Base-by-base conservation (phyloP, 2,797 vertebrate species). In the Megalops cyprinoides region DNA sequence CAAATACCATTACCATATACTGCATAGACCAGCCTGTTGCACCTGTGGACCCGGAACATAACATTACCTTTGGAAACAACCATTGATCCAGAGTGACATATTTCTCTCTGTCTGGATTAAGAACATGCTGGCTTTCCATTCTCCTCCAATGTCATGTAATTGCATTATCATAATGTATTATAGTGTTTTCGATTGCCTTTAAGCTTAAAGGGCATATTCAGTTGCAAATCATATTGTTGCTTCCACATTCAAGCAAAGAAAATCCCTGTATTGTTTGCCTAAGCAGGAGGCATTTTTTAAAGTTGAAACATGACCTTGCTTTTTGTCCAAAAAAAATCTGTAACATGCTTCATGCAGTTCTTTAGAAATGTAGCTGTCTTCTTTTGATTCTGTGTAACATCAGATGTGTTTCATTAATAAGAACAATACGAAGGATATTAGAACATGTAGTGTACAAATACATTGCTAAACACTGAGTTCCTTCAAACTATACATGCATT, bases 151-250 rank as follows among this genome's bases (percentile, higher is more conserved):
- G 75, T 74, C 65, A 74, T 80, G 76, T 87, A 87, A 89, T 85
- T 84, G 81, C 76, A 81, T 88, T 87, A 88, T 84, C 81, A 75
- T 79, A 80, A n/a, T n/a, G n/a, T n/a, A n/a, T n/a, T n/a, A n/a
- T 83, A 87, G 82, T 85, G 83, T 82, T 88, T 88, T 88, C 85
- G 86, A 87, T 88, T 87, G 84, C 58, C 78, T 85, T 83, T 81
- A 82, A 85, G 81, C 79, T 83, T 86, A 83, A 86, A 88, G 85
- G 82, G 81, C 82, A 86, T 79, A 84, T 88, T 84, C 73, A 75
- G 84, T 88, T 84, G 82, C 85, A 87, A 84, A 87, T 78, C 79
- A 82, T 86, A 83, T 74, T 84, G 83, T 79, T 80, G 81, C 55
- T 84, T 86, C 78, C 79, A 76, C 53, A 76, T 84, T 79, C 55